Conservation (phyloP, 2,888 invertebrate genomes). For the Rotaria macrura region DNA sequence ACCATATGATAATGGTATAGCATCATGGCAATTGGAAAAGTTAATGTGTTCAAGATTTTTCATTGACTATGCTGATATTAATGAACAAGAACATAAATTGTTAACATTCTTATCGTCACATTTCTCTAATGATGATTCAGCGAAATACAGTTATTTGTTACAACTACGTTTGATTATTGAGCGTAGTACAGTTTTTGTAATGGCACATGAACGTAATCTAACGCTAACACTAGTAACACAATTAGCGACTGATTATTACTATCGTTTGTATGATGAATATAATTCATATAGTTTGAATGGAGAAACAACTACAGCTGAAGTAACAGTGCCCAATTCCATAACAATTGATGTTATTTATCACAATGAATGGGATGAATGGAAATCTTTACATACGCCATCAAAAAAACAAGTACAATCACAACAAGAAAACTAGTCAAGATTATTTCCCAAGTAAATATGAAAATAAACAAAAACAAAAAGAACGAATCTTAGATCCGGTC, state of each 20-base stretch:
- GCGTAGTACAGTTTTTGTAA: slow-evolving; percentile 93
- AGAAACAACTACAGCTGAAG: background rate
- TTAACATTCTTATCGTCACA: slow-evolving; percentile 94
- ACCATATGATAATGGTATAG: slow-evolving; percentile 62
- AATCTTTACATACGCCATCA: background rate
- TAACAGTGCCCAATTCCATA: background rate
- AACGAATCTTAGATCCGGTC: background rate
- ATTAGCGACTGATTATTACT: slow-evolving; percentile 56
- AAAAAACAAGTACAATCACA: background rate
- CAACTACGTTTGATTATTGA: slow-evolving; percentile 88
- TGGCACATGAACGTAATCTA: slow-evolving; percentile 95
- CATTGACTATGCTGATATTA: slow-evolving; percentile 94
- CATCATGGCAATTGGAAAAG: slow-evolving; percentile 75
- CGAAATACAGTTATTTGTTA: slow-evolving; percentile 91
- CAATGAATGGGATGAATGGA: slow-evolving; percentile 1
- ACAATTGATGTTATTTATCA: slow-evolving; percentile 17
- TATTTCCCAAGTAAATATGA: background rate
- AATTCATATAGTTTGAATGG: background rate
- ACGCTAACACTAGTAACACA: slow-evolving; percentile 83
- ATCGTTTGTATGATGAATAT: background rate
- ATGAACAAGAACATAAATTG: slow-evolving; percentile 83
- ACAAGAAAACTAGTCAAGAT: background rate
- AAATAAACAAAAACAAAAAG: background rate
- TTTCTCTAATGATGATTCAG: slow-evolving; percentile 55
- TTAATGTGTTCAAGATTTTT: slow-evolving; percentile 99